A percentile compares a stretch with the other conserved stretches of the same genome.
These are phyloP conservation scores for Nothoprocta perdicaria DNA, from an alignment of 2,113 vertebrate genomes.

Conservation along the genomic window DNA sequence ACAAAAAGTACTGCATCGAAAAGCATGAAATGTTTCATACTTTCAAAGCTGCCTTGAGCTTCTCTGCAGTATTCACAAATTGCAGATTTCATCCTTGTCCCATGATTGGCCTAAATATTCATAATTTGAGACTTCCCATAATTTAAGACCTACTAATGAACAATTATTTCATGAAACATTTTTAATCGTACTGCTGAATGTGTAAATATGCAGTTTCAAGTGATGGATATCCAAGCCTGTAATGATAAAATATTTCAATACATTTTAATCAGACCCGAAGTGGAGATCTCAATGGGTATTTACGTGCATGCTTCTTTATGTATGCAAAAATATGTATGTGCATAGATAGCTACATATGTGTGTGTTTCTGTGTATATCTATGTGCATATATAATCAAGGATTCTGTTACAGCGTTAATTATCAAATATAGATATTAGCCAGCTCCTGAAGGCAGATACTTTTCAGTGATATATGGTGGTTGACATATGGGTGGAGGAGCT, in stretches of 20 bases:
- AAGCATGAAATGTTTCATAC: neutral
- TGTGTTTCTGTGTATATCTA: neutral
- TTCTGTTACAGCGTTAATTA: neutral
- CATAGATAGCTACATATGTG: neutral
- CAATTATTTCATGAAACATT: constrained; percentile 15
- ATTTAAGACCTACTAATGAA: constrained; percentile 18
- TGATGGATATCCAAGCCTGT: neutral
- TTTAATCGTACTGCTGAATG: neutral
- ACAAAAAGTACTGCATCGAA: neutral
- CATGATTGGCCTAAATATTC: constrained; percentile 14
- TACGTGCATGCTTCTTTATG: neutral
- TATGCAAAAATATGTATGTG: neutral
- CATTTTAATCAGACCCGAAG: neutral
- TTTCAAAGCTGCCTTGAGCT: constrained; percentile 26
- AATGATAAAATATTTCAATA: neutral
- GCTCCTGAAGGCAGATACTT: neutral
- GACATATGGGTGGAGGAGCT: neutral
- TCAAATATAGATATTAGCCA: neutral
- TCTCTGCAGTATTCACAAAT: neutral
- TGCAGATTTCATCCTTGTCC: neutral
- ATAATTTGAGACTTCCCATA: neutral
- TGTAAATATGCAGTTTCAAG: constrained; percentile 19
- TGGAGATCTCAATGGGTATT: neutral
- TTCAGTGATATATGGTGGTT: neutral
- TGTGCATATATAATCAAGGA: neutral